Base-by-base conservation (phyloP, 2,888 invertebrate species). In the Yponomeuta malinellus region DNA sequence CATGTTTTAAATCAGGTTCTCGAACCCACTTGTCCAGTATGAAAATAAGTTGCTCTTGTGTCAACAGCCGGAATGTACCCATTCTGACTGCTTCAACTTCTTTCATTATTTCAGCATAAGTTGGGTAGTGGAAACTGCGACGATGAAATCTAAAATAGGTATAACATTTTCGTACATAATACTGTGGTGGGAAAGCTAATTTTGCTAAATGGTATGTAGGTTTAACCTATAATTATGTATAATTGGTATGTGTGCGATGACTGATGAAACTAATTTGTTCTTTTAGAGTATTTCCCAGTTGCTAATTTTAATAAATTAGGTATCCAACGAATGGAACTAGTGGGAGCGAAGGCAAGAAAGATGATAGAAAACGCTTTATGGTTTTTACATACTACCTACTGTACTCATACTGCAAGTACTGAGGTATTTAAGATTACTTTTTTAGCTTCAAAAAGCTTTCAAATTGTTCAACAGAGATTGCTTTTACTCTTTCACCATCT, bases 31-130 rank as follows among this genome's bases (percentile, higher is more conserved):
- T 78, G 74, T 89, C 78, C 72, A 91, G 76, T 37, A 90, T 79
- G 72, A 85, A 89, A 74, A 91, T 79, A 73, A 89, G 76, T 78
- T 91, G 90, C 63, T 88, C 85, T 75, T 81, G 81, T 15, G 85
- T 89, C 63, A 91, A 72, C 74, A 87, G 74, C 79, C 85, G 82
- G 59, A 78, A 76, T 8, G 74, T 69, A 64, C 79, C 84, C 63
- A 85, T 86, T 76, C 85, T 81, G 68, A 90, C 77, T 63, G 78
- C 75, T 77, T 91, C 91, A 5, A 78, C 84, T 76, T 83, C 81
- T 12, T 12, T 76, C 88, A 91, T 90, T 69, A 91, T 81, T 78
- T 89, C 87, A 23, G 75, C 81, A 77, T 89, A 90, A 48, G 74
- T 81, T 33, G 91, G 91, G 71, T 88, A 89, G 48, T 81, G 76